Percentiles rank a stretch among this genome's conserved stretches.
Conservation (phyloP, 2,888 invertebrate species). For the Eledone cirrhosa region DNA sequence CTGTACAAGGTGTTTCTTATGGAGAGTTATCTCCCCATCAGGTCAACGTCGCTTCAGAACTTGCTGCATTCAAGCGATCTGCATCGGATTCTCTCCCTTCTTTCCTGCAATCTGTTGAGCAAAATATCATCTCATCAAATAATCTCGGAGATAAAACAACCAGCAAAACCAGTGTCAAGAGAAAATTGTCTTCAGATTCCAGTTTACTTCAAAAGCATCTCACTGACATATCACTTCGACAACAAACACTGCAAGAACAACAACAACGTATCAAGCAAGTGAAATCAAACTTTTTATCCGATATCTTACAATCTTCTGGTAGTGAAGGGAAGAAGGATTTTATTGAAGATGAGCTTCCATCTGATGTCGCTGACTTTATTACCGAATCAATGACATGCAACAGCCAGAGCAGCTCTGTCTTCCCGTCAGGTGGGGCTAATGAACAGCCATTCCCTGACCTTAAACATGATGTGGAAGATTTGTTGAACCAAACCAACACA, state of each 20-base stretch:
- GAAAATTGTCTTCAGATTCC: background rate
- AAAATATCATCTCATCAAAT: background rate
- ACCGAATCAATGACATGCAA: slow-evolving; percentile 39
- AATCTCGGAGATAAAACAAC: background rate
- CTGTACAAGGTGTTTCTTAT: background rate
- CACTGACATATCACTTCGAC: background rate
- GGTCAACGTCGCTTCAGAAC: background rate
- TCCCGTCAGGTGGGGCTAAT: background rate
- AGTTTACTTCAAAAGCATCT: background rate
- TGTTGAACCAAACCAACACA: slow-evolving; percentile 10
- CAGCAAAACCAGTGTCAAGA: background rate
- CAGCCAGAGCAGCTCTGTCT: background rate
- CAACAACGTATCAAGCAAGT: background rate
- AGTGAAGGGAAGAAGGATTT: background rate
- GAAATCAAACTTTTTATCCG: background rate
- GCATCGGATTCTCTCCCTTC: background rate
- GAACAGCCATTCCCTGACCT: slow-evolving; percentile 16
- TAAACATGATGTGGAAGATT: slow-evolving; percentile 23
- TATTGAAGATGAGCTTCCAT: slow-evolving; percentile 45
- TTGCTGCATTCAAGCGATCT: slow-evolving; percentile 11
- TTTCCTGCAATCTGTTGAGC: background rate
- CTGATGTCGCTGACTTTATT: slow-evolving; percentile 57
- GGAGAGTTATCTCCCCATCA: slow-evolving; percentile 7
- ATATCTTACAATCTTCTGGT: background rate
- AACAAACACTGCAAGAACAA: background rate